Evolutionary conservation across 2,888 invertebrate genomes (phyloP).

Genomic region (Plagiodera versicolora): DNA sequence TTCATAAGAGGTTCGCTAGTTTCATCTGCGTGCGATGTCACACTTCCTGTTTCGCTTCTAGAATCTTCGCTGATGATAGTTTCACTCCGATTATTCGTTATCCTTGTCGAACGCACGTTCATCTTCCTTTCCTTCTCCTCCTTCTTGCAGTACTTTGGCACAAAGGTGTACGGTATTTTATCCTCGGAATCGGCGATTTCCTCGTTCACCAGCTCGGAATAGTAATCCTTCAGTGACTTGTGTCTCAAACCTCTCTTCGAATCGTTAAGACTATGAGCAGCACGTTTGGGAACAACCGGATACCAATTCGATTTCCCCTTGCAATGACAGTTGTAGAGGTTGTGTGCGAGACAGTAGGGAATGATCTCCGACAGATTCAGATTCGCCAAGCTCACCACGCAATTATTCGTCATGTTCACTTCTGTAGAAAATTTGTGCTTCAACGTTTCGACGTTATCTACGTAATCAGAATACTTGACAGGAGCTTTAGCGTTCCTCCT

Average conservation of each 20-base stretch:
- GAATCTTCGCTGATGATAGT: not conserved
- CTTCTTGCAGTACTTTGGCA: not conserved
- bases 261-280: not conserved
- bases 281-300: not conserved
- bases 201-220: not conserved
- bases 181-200: not conserved
- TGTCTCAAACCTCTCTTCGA: not conserved
- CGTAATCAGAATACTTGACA: slow-evolving; percentile 63
- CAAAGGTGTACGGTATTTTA: not conserved
- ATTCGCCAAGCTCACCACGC: slow-evolving; percentile 31
- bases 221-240: not conserved
- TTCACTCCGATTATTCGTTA: not conserved
- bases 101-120: too few relatives aligned
- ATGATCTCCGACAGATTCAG: slow-evolving; percentile 53
- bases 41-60: not conserved
- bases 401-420: slow-evolving; percentile 16
- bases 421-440: slow-evolving; percentile 12
- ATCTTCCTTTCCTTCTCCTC: not conserved
- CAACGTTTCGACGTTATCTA: slow-evolving; percentile 42
- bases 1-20: slow-evolving; percentile 3
- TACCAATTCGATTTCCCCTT: slow-evolving; percentile 47
- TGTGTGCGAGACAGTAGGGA: slow-evolving; percentile 69
- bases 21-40: not conserved
- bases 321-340: slow-evolving; percentile 68
- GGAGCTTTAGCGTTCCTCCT: slow-evolving; percentile 64